Evolutionary conservation across 2,888 invertebrate species (phyloP).

Genomic region (Eupeodes latifasciatus): DNA sequence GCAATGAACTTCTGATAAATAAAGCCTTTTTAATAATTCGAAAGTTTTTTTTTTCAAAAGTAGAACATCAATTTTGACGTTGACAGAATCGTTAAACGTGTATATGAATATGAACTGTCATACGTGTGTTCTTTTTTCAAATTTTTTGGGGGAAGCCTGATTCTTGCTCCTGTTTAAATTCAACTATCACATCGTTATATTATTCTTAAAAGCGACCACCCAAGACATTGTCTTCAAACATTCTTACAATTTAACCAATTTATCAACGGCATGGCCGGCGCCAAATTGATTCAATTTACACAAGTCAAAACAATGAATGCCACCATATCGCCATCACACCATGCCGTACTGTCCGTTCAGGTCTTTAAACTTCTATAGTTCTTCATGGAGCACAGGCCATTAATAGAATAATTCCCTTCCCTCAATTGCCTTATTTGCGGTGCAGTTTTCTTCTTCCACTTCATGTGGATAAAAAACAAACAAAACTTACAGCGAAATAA

Average conservation of each 20-base stretch:
- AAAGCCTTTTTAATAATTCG: too few relatives aligned
- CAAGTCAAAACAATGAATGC: slow-evolving; percentile 66
- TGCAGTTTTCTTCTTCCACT: slow-evolving; percentile 64
- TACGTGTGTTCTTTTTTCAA: too few relatives aligned
- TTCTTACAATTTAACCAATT: slow-evolving; percentile 48
- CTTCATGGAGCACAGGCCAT: slow-evolving; percentile 14
- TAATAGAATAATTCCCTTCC: slow-evolving; percentile 63
- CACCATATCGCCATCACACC: neutral
- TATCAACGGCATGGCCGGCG: slow-evolving; percentile 45
- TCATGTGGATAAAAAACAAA: neutral
- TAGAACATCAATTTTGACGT: too few relatives aligned
- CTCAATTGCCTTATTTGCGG: slow-evolving; percentile 61
- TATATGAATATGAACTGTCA: too few relatives aligned
- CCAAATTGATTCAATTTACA: slow-evolving; percentile 72
- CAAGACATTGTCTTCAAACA: neutral
- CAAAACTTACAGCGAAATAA: slow-evolving; percentile 47
- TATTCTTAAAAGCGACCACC: too few relatives aligned
- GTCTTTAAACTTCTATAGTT: slow-evolving; percentile 20
- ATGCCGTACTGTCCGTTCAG: neutral
- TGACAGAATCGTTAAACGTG: too few relatives aligned
- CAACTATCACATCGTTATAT: too few relatives aligned
- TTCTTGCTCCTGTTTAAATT: too few relatives aligned
- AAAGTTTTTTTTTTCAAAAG: too few relatives aligned
- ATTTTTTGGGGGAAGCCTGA: too few relatives aligned
- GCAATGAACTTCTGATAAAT: too few relatives aligned